A percentile compares a stretch with the other conserved stretches of the same genome.
Evolutionary conservation across 2,113 vertebrate species (phyloP).

Genomic region (cattle (Bos taurus)): ARS-UCD2.0 NC_037331.1:44646501-44647000

Average conservation of each 20-base stretch:
- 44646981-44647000: not conserved
- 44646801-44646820: not conserved
- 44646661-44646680: not conserved
- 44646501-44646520: not conserved
- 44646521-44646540: not conserved
- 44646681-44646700: not conserved
- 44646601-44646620: not conserved
- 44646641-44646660: not conserved
- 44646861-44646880: not conserved
- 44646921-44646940: accelerated
- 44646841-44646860: accelerated
- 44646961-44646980: not conserved
- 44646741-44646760: accelerated
- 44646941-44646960: not conserved
- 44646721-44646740: accelerated
- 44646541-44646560: not conserved
- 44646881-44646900: not conserved
- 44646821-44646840: not conserved
- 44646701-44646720: accelerated
- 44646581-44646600: not conserved
- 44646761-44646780: not conserved
- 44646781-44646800: not conserved
- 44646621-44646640: not conserved
- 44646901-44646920: not conserved
- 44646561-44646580: no score